phyloP scores from a whole-genome alignment of 2,797 vertebrate genomes.

The Centroberyx gerrardi region DNA sequence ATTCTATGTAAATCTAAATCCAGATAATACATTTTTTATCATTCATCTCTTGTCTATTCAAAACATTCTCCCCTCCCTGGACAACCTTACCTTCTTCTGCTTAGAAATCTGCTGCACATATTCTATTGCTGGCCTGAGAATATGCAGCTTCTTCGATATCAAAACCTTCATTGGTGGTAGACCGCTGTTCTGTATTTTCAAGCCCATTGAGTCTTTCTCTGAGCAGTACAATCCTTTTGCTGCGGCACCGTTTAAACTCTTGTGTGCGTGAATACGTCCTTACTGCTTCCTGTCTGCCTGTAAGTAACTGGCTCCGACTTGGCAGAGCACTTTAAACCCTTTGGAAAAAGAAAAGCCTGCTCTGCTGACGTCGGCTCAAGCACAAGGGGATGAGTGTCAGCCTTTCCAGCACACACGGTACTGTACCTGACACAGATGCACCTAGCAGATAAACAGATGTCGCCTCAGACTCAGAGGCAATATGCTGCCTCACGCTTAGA shows the following conservation, averaged over 20 bases:
- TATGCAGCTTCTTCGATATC: constrained; percentile 82
- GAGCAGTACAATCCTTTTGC: constrained; percentile 6
- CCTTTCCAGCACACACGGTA: constrained; percentile 28
- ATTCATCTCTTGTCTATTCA: neutral
- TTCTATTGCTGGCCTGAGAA: constrained; percentile 78
- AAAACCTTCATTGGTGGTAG: constrained; percentile 73
- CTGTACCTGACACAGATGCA: constrained; percentile 8
- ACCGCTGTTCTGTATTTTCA: constrained; percentile 68
- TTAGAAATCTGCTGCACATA: constrained; percentile 79
- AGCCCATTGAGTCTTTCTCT: constrained; percentile 64
- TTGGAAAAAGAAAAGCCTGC: constrained; percentile 73
- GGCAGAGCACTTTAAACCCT: constrained; percentile 64
- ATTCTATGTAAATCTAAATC: neutral
- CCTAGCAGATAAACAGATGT: constrained; percentile 49
- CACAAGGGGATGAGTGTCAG: constrained; percentile 55
- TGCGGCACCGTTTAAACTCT: neutral
- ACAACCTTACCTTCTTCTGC: constrained; percentile 79
- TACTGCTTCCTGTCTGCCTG: constrained; percentile 15
- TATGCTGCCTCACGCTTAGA: constrained; percentile 12
- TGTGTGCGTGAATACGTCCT: constrained; percentile 22
- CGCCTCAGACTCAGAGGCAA: constrained; percentile 26
- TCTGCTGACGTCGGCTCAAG: constrained; percentile 68
- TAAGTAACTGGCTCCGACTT: constrained; percentile 51
- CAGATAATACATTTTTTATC: neutral
- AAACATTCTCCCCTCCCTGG: neutral